phyloP scores from a whole-genome alignment of 2,797 vertebrate genomes.

The Rhinogobio ventralis region DNA sequence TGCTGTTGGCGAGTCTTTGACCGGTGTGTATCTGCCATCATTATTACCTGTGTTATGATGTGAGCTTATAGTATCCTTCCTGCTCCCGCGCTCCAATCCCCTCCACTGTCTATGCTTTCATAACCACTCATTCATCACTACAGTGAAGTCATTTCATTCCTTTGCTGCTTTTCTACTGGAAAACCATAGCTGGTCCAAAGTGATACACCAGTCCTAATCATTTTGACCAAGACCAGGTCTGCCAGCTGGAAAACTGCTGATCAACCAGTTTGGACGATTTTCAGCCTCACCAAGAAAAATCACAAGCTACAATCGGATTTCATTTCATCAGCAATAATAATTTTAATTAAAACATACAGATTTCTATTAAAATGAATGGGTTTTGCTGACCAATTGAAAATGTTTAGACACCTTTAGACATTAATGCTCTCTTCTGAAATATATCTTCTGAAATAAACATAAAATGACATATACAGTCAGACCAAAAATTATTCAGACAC shows the following conservation, averaged over 20 bases:
- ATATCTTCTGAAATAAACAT: no score
- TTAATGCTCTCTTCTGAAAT: no score
- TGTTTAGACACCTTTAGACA: no score
- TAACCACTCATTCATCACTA: constrained; percentile 47
- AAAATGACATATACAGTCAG: no score
- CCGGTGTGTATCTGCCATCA: constrained; percentile 22
- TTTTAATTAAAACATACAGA: no score
- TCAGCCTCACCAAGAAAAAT: background rate
- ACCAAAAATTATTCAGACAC: no score
- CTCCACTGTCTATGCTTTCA: constrained; percentile 42
- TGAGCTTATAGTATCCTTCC: constrained; percentile 48
- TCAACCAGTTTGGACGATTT: background rate
- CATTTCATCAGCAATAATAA: no score
- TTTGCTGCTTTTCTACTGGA: background rate
- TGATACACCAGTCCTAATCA: background rate
- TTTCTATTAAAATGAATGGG: no score
- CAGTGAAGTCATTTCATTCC: background rate
- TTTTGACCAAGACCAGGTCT: background rate
- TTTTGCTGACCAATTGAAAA: no score
- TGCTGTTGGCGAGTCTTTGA: background rate
- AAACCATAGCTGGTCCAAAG: background rate
- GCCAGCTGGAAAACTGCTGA: background rate
- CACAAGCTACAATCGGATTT: no score
- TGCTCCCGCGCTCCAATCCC: constrained; percentile 34
- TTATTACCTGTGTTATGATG: constrained; percentile 47